Base-by-base conservation (phyloP, 2,888 invertebrate genomes). In the Abscondita cerata region DNA sequence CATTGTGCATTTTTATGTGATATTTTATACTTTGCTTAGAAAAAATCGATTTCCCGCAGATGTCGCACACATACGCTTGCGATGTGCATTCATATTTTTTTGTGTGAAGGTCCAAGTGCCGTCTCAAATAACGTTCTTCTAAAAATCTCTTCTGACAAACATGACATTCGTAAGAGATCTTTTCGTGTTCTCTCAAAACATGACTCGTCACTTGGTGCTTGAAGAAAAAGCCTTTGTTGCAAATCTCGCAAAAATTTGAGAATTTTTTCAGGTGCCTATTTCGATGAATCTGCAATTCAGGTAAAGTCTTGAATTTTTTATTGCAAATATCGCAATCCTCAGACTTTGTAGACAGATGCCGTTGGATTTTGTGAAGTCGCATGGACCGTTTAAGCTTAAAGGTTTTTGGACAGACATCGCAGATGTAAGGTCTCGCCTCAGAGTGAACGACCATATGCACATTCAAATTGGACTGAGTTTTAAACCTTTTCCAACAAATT, bases 171-270 rank as follows among this genome's bases (percentile, higher is more conserved):
- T 20, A 59, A 25, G 6, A 4, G 6, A 4, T 25, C 6, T 25
- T 25, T 25, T 25, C 25, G 25, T 25, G 25, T 6, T 4, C 25
- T 25, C 4, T 4, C 25, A 25, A 25, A 4, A 25, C 6, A 6
- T 25, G 25, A 4, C 6, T 6, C 25, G 2, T 25, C 25, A 25
- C 6, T 4, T 2, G 25, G 25, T 25, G 6, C 2, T 25, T 2
- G 6, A 4, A 4, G 6, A 4, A 2, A 69, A 72, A 72, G 15
- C 65, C 68, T 41, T 70, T 69, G 0, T 54, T 41, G 55, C 83
- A 83, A 25, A 81, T 78, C 66, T 81, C 80, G 63, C 84, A 84
- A 9, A 80, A 80, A 36, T 83, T 76, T 62, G 83, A 82, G 36
- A 81, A 80, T 36, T 81, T 81, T 62, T 81, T 82, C 13, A 81